Percentiles rank a stretch among this genome's conserved stretches.
Evolutionary conservation across 2,888 invertebrate genomes (phyloP).

Genomic region (Griposia aprilina): DNA sequence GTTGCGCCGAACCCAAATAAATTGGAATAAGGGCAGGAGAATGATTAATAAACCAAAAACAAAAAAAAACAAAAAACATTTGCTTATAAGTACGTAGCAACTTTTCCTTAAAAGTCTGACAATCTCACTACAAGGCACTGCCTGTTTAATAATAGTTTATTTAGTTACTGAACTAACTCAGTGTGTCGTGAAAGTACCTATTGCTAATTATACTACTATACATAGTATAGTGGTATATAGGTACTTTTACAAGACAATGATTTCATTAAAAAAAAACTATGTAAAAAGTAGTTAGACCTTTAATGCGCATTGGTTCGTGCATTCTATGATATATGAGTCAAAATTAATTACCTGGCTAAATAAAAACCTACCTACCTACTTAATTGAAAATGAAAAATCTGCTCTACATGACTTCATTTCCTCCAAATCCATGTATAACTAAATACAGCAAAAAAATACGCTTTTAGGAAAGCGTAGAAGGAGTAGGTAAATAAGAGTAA

Average conservation of each 20-base stretch:
- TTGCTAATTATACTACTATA: too few species aligned
- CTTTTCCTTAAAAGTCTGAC: not conserved
- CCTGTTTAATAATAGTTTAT: not conserved
- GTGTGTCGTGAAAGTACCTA: too few species aligned
- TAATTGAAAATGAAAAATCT: not conserved
- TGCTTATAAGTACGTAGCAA: not conserved
- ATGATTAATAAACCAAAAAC: not conserved
- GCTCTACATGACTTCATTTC: not conserved
- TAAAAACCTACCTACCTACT: not conserved
- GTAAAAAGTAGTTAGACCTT: not conserved
- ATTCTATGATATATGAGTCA: not conserved
- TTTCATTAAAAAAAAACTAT: not conserved
- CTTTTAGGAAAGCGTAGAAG: slow-evolving; percentile 14
- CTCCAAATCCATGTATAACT: not conserved
- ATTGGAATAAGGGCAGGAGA: not conserved
- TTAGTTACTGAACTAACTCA: not conserved
- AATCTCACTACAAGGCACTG: not conserved
- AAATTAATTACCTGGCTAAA: not conserved
- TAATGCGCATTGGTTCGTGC: not conserved
- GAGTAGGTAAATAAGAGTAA: slow-evolving; percentile 2
- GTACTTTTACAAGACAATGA: not conserved
- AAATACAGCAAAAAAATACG: slow-evolving; percentile 1
- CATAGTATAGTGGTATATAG: too few species aligned
- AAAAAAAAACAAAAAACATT: too few species aligned
- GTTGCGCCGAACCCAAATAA: not conserved